A percentile compares a stretch with the other conserved stretches of the same genome.
These are phyloP conservation scores for Drosophila bunnanda DNA, from an alignment of 2,888 invertebrate genomes.

Conservation along the genomic window DNA sequence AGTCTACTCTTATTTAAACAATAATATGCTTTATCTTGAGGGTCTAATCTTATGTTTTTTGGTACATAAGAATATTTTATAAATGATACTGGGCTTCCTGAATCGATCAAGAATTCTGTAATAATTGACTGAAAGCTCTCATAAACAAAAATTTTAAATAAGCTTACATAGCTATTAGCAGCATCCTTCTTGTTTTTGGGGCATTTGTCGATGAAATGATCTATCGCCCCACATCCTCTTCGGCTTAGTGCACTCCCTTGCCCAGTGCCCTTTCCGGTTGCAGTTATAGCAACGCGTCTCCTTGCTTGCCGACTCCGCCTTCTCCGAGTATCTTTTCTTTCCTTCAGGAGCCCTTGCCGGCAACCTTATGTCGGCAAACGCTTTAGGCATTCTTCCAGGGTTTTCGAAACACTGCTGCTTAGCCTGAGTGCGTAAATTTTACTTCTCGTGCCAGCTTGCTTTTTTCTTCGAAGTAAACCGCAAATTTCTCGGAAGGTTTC, in stretches of 20 bases:
- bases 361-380: too few species aligned
- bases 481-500: neutral
- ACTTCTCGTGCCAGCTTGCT: neutral
- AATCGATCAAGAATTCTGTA: neutral
- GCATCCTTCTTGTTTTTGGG: slow-evolving; percentile 1
- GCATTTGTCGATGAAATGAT: neutral
- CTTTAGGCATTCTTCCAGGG: too few species aligned
- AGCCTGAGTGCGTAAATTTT: too few species aligned
- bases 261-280: too few species aligned
- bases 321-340: too few species aligned
- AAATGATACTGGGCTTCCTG: neutral
- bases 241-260: too few species aligned
- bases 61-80: neutral
- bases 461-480: neutral
- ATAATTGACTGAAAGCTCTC: too few species aligned
- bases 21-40: too few species aligned
- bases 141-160: neutral
- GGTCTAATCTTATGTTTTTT: neutral
- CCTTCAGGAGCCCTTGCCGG: too few species aligned
- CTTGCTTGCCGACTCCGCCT: too few species aligned
- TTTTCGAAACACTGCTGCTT: too few species aligned
- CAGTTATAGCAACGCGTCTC: too few species aligned
- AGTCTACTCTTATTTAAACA: neutral
- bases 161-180: neutral
- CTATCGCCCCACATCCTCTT: neutral